Conservation (phyloP, 2,888 invertebrate genomes). For the Lymantria monacha region DNA sequence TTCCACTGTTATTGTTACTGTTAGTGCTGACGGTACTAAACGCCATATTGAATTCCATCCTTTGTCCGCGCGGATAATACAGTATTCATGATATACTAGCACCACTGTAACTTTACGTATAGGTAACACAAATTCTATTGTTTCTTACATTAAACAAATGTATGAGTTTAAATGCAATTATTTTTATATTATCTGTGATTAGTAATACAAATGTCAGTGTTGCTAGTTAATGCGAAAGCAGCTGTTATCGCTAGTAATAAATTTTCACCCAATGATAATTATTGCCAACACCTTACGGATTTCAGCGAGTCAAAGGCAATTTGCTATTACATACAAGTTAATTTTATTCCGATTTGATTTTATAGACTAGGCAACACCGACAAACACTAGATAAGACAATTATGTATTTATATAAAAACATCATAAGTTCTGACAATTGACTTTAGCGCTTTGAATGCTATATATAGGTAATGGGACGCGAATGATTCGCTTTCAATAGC, state of each 20-base stretch:
- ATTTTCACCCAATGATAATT: too few species aligned
- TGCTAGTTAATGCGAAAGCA: too few species aligned
- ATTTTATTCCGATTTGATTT: neutral
- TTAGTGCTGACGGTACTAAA: neutral
- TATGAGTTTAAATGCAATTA: neutral
- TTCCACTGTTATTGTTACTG: neutral
- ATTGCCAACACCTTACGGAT: too few species aligned
- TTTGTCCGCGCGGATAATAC: neutral
- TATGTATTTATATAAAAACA: conserved; percentile 7
- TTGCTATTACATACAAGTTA: neutral
- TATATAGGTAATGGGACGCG: neutral
- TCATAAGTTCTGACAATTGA: conserved; percentile 43
- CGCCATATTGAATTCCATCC: too few species aligned
- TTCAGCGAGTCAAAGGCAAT: too few species aligned
- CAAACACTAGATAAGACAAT: conserved; percentile 1
- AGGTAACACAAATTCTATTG: conserved; percentile 32
- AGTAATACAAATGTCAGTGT: conserved; percentile 9
- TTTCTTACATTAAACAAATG: neutral
- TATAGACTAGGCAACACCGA: conserved; percentile 1
- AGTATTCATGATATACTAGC: conserved; percentile 43
- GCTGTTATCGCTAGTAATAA: too few species aligned
- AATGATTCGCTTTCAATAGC: neutral
- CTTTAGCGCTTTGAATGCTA: conserved; percentile 21
- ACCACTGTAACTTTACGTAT: conserved; percentile 54
- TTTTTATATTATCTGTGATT: conserved; percentile 8